Base-by-base conservation (phyloP, 2,888 invertebrate species). In the Morpho helenor region DNA sequence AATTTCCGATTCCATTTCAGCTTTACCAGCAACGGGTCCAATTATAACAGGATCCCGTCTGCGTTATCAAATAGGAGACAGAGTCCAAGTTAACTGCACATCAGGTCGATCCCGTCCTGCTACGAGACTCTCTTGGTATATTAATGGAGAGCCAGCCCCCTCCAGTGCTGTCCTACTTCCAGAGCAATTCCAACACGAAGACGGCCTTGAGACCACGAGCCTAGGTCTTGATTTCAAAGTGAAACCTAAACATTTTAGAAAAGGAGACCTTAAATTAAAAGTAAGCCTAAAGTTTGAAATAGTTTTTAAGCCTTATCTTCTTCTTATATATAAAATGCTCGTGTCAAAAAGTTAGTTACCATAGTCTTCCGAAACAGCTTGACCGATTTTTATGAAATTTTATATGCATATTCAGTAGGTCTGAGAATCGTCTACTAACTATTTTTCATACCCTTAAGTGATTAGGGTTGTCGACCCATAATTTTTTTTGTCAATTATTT, bases 211-310 rank as follows among this genome's bases (percentile, higher is more conserved):
- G 81, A 95, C 95, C 62, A 94, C 96, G 23, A 93, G 94, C 59
- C 85, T 96, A 50, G 95, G 94, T 40, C 92, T 97, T 65, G 95
- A 96, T 84, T 97, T 97, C 83, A 93, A 94, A 79, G 96, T 96
- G 69, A 94, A 94, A 73, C 92, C 92, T 69, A 94, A 95, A 82
- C 96, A 97, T 90, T 96, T 97, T 91, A 94, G 94, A 79, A 92
- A 93, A 73, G 96, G 96, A 77, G 96, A 96, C 86, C 93, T 97
- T 91, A 97, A 96, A 86, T 92, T 97, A 74, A 97, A 96, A 92
- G 93, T 93, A 71, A 76, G 81, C 74, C 31, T 5, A 31, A 31
- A 31, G 5, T 31, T 31, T 5, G 0, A 31, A 31, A 31, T 31
- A 16, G 16, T 16, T 16, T 16, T 16, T 16, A 16, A 16, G 16